Percentiles rank a stretch among this genome's conserved stretches.
phyloP scores from a whole-genome alignment of 53 echinoderm and acorn worm genomes.

The Actinopyga echinites region DNA sequence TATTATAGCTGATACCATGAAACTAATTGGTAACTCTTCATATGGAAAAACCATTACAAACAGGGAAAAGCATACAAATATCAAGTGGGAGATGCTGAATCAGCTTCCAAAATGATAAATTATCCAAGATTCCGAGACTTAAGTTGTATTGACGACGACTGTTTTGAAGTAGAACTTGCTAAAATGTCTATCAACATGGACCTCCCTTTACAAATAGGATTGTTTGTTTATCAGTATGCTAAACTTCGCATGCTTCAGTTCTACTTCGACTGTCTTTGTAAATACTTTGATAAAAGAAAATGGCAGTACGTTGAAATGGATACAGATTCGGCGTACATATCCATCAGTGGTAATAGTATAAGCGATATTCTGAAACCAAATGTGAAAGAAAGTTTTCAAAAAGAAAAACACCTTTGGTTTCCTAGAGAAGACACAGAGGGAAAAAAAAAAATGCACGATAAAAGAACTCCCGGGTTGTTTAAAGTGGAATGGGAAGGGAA shows the following conservation, averaged over 20 bases:
- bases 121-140: slow-evolving; percentile 23
- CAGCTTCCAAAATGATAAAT: slow-evolving; percentile 32
- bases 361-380: slow-evolving; percentile 32
- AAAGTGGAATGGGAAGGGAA: slow-evolving; percentile 77
- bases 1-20: slow-evolving; percentile 61
- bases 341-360: slow-evolving; percentile 34
- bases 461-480: slow-evolving; percentile 69
- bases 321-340: slow-evolving; percentile 64
- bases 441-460: slow-evolving; percentile 49
- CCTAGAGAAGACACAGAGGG: slow-evolving; percentile 41
- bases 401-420: slow-evolving; percentile 28
- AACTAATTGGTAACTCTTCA: slow-evolving; percentile 59
- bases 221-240: slow-evolving; percentile 69
- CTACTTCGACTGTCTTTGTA: slow-evolving; percentile 56
- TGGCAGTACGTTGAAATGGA: slow-evolving; percentile 63
- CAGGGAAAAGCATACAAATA: slow-evolving; percentile 33
- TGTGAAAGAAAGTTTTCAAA: neutral
- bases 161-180: slow-evolving; percentile 41
- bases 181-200: slow-evolving; percentile 34
- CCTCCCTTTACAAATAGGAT: slow-evolving; percentile 61
- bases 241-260: slow-evolving; percentile 64
- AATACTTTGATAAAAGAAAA: slow-evolving; percentile 36
- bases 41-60: slow-evolving; percentile 59
- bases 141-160: slow-evolving; percentile 8
- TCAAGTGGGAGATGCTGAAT: neutral